Conservation (phyloP, 2,797 vertebrate species). For the Catharus ustulatus region DNA sequence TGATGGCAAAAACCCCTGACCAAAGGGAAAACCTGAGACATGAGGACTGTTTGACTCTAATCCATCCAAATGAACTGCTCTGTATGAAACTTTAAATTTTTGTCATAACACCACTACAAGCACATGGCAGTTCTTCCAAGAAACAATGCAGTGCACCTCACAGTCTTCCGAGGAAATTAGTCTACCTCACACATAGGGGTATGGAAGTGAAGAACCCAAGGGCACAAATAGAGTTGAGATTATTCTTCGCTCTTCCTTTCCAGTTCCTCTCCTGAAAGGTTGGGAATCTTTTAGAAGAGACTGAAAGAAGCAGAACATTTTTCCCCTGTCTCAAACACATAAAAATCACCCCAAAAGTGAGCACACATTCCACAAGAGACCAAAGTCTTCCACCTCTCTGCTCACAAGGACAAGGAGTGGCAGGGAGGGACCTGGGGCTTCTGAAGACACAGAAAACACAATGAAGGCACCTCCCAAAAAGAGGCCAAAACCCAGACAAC, state of each 20-base stretch:
- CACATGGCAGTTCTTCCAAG: background rate
- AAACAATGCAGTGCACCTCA: background rate
- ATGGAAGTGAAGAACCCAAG: background rate
- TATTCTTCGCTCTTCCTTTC: background rate
- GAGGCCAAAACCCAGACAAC: background rate
- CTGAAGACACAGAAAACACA: background rate
- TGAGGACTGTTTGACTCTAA: background rate
- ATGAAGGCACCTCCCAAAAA: background rate
- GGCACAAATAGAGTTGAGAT: background rate
- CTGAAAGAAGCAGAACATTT: background rate
- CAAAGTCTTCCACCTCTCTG: too few relatives aligned
- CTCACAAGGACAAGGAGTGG: background rate
- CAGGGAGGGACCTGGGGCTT: background rate
- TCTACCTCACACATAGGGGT: background rate
- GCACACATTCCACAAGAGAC: too few relatives aligned
- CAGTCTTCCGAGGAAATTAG: background rate
- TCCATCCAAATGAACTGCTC: background rate
- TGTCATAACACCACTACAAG: background rate
- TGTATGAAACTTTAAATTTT: background rate
- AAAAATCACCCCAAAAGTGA: background rate
- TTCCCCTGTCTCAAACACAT: background rate
- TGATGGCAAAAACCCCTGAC: background rate
- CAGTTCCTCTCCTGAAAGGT: accelerated
- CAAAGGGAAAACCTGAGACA: background rate
- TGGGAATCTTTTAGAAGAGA: background rate